A percentile compares a stretch with the other conserved stretches of the same genome.
These are phyloP conservation scores for Sinocyclocheilus anophthalmus DNA, from an alignment of 2,113 vertebrate species.

Conservation along the genomic window DNA sequence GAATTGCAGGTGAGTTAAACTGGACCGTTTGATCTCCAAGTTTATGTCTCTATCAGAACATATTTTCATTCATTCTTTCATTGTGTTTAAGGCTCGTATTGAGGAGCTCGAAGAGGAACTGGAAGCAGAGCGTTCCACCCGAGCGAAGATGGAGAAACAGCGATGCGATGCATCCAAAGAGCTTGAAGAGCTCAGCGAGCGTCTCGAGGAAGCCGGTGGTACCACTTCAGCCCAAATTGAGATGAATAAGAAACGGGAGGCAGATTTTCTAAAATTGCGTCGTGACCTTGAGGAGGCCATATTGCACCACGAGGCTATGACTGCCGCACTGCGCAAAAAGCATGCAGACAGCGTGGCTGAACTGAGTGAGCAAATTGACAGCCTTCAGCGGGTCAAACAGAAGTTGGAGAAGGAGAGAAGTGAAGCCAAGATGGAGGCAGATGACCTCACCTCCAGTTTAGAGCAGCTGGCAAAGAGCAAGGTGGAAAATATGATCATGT, in stretches of 20 bases:
- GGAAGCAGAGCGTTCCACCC: constrained; percentile 83
- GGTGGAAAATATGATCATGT: constrained; percentile 68
- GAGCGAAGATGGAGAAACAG: constrained; percentile 91
- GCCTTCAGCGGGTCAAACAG: constrained; percentile 88
- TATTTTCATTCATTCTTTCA: neutral
- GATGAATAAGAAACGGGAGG: constrained; percentile 87
- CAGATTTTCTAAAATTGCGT: constrained; percentile 83
- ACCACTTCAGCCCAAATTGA: constrained; percentile 82
- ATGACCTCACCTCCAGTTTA: constrained; percentile 84
- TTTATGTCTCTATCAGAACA: neutral
- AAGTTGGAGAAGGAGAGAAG: constrained; percentile 92
- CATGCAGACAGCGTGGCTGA: constrained; percentile 83
- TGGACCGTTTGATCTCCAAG: neutral
- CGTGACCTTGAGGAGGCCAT: constrained; percentile 88
- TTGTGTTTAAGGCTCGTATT: constrained; percentile 77
- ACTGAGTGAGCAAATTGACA: constrained; percentile 89
- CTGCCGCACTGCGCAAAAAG: constrained; percentile 83
- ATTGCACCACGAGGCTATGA: constrained; percentile 83
- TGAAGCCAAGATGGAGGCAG: constrained; percentile 89
- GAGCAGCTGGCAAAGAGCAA: constrained; percentile 88
- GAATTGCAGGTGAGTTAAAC: constrained; percentile 82
- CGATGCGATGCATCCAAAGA: constrained; percentile 84
- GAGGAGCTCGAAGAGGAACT: constrained; percentile 94
- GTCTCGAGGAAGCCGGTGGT: constrained; percentile 88
- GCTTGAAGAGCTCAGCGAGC: constrained; percentile 89